Conservation (phyloP, 2,888 invertebrate species). For the Coelogynopora nodosa region DNA sequence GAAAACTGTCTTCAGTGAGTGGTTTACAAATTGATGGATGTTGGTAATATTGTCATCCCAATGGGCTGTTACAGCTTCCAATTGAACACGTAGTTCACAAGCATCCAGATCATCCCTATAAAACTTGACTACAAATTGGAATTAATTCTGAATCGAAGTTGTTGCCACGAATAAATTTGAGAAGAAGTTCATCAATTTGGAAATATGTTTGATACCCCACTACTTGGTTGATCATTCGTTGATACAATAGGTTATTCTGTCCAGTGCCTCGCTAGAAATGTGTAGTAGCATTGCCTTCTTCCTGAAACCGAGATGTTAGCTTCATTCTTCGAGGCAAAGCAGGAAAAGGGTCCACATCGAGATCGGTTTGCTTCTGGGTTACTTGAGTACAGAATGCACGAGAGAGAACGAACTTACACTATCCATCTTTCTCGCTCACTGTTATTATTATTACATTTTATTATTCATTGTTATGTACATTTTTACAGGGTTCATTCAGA, state of each 20-base stretch:
- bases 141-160: constrained; percentile 13
- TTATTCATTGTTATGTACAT: no score
- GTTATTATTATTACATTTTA: no score
- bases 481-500: no score
- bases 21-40: background rate
- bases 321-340: background rate
- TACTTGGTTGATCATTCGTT: background rate
- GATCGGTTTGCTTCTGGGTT: background rate
- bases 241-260: background rate
- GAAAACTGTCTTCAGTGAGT: background rate
- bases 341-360: background rate
- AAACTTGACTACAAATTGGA: background rate
- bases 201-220: background rate
- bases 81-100: background rate
- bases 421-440: no score
- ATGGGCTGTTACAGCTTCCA: background rate
- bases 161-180: background rate
- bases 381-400: background rate
- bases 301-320: constrained; percentile 10
- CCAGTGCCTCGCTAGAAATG: constrained; percentile 8
- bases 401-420: no score
- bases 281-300: background rate
- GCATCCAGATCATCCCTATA: constrained; percentile 18
- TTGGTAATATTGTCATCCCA: constrained; percentile 3
- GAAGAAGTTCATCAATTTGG: constrained; percentile 8